Evolutionary conservation across 2,797 vertebrate species (phyloP).

Genomic region (Silurus aristotelis): DNA sequence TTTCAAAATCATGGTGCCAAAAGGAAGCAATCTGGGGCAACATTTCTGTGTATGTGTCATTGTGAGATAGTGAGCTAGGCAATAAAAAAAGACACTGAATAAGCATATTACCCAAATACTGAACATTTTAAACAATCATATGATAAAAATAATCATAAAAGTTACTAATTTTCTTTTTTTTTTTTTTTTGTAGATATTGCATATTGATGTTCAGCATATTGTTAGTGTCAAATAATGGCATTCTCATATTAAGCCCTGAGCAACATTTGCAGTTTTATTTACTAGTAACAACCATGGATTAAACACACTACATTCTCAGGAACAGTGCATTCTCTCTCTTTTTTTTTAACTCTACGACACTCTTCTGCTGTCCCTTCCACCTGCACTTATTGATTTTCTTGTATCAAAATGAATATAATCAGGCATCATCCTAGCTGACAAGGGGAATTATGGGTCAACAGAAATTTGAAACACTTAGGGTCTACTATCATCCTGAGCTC

Average conservation of each 20-base stretch:
- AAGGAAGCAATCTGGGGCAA: not conserved
- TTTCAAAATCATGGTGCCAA: conserved; percentile 33
- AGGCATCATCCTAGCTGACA: conserved; percentile 61
- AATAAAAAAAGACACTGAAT: not conserved
- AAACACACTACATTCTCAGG: not conserved
- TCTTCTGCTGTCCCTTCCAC: conserved; percentile 4
- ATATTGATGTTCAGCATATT: not conserved
- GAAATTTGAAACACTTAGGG: conserved; percentile 42
- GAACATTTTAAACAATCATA: not conserved
- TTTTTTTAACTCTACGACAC: not conserved
- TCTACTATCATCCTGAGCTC: conserved; percentile 34
- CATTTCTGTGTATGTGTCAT: not conserved
- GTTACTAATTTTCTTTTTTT: not conserved
- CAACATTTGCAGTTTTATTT: conserved; percentile 12
- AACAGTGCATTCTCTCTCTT: not conserved
- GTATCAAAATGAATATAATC: conserved; percentile 72
- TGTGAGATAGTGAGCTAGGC: not conserved
- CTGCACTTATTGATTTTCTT: conserved; percentile 40
- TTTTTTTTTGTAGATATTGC: not conserved
- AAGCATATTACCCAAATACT: not conserved
- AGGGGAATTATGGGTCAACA: conserved; percentile 66
- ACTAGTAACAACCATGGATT: not conserved
- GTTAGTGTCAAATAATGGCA: not conserved
- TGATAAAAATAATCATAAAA: too few species aligned
- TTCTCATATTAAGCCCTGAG: conserved; percentile 26